Evolutionary conservation across 2,113 vertebrate genomes (phyloP).

Genomic region (Pseudois nayaur): DNA sequence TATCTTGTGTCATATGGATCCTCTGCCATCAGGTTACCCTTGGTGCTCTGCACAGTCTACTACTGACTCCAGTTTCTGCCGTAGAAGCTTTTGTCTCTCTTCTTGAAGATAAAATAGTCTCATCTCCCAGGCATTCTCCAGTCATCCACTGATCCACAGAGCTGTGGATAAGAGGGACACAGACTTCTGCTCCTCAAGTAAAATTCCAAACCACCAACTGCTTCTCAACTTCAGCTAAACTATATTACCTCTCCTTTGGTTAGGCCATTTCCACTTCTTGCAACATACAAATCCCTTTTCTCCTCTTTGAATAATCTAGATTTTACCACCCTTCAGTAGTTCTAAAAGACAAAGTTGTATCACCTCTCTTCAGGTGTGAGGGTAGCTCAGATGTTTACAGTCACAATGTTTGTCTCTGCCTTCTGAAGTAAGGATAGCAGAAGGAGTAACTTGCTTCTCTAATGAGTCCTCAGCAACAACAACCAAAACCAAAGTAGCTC

Average conservation of each 20-base stretch:
- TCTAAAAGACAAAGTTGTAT: background rate
- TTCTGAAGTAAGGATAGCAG: background rate
- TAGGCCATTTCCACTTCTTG: background rate
- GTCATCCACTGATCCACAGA: background rate
- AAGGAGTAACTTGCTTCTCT: background rate
- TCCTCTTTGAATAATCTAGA: background rate
- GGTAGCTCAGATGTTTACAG: background rate
- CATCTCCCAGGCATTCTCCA: background rate
- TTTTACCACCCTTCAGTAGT: background rate
- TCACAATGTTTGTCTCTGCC: background rate
- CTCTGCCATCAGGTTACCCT: background rate
- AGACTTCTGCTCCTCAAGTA: background rate
- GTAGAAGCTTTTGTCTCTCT: background rate
- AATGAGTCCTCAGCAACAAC: background rate
- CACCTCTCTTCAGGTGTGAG: background rate
- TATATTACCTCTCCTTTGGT: background rate
- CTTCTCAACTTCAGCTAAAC: background rate
- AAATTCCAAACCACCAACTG: background rate
- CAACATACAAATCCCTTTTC: background rate
- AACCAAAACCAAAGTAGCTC: background rate
- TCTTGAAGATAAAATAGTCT: background rate
- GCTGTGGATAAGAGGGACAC: background rate
- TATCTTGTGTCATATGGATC: background rate
- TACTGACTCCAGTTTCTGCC: background rate
- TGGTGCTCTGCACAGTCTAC: background rate